Evolutionary conservation across 1,140 invertebrate genomes (phyloP), one percentile per base, ranked within the genome.

Genomic region (Ceratina calcarata): DNA sequence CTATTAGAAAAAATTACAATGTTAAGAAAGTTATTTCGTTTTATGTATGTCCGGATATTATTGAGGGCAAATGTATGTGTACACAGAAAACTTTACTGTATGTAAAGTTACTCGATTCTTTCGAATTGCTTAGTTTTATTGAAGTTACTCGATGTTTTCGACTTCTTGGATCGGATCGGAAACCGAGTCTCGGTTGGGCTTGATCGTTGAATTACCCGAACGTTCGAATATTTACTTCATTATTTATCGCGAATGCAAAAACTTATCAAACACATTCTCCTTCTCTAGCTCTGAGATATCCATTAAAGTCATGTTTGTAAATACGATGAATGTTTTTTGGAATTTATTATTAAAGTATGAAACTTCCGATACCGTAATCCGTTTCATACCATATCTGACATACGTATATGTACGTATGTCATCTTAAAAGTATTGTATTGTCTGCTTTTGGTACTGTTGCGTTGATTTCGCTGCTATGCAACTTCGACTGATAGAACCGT

Each of bases 401-500:
- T 78, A 37, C 32, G 32, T 37, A 37, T 6, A 37, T 6, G 32
- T 37, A 65, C n/a, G 24, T 24, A 37, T 49, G 20, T 73, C 18
- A 67, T 20, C 69, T 62, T 37, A 37, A 37, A 73, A n/a, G n/a
- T n/a, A 32, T 73, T 58, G 65, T 77, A 80, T 53, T 71, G 69
- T 82, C 68, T 81, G 76, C 60, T 83, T 85, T 71, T 81, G 68
- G 72, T 78, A 84, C 72, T 79, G 75, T 83, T 85, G 76, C 78
- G 75, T 87, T 89, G 81, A 86, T 86, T 86, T 72, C 82, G 58
- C 81, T 81, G 72, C 76, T 75, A 73, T 80, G 79, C 80, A 78
- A 58, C 75, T 83, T 83, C 81, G 66, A 87, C 71, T 61, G 65
- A 79, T 37, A 84, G 85, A 76, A 83, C 86, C 86, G 81, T 15